Conservation (phyloP, 2,888 invertebrate genomes). For the Aporophyla lueneburgensis region DNA sequence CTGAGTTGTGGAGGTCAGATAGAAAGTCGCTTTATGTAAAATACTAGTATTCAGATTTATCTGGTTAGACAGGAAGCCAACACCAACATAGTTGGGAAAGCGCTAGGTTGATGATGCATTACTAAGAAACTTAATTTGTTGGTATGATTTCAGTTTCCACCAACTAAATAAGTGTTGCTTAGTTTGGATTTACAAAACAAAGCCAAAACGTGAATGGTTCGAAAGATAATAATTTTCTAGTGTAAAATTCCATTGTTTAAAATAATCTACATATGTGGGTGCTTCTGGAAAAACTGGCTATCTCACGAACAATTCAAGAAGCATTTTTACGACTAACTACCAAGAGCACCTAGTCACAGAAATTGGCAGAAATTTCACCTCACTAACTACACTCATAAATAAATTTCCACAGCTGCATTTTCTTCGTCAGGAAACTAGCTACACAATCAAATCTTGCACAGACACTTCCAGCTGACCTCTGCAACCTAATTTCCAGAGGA, state of each 20-base stretch:
- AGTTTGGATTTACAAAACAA: background rate
- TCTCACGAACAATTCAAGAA: background rate
- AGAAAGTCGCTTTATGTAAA: too few relatives aligned
- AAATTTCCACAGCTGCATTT: background rate
- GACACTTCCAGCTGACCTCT: conserved; percentile 29
- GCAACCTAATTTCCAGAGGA: conserved; percentile 36
- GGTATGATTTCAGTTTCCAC: background rate
- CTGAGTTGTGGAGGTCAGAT: too few relatives aligned
- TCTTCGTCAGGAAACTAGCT: conserved; percentile 4
- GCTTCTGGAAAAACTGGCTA: background rate
- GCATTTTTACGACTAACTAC: background rate
- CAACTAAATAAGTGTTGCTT: background rate
- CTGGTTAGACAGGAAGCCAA: too few relatives aligned
- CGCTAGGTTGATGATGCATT: too few relatives aligned
- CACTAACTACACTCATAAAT: background rate
- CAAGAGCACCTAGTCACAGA: background rate
- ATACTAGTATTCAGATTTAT: too few relatives aligned
- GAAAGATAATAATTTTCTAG: background rate
- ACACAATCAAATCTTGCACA: conserved; percentile 17
- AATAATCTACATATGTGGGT: too few relatives aligned
- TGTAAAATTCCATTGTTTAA: background rate
- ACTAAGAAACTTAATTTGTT: background rate
- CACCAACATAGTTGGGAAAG: too few relatives aligned
- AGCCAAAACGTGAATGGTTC: background rate
- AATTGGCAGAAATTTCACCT: background rate